A percentile compares a stretch with the other conserved stretches of the same genome.
Conservation (phyloP, 2,888 invertebrate genomes). For the Scaptomyza cyrtandrae region DNA sequence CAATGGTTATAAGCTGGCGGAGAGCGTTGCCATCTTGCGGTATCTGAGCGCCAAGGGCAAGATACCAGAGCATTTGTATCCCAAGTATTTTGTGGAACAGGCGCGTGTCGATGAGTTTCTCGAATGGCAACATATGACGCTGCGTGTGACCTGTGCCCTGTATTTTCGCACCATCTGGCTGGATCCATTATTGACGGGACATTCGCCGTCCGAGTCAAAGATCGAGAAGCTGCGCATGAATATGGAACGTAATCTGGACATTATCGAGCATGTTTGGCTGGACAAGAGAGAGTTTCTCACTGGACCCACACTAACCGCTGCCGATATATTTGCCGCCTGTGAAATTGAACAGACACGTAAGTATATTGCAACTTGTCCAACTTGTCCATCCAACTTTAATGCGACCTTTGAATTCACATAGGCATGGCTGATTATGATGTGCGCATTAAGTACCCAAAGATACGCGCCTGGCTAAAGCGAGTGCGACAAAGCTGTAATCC, state of each 20-base stretch:
- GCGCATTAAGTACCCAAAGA: constrained; percentile 86
- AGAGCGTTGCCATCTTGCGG: constrained; percentile 89
- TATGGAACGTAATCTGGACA: constrained; percentile 87
- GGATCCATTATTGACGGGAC: constrained; percentile 85
- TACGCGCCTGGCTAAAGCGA: constrained; percentile 88
- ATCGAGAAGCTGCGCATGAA: constrained; percentile 83
- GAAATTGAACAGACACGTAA: constrained; percentile 92
- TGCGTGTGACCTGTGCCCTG: constrained; percentile 86
- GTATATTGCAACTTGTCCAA: constrained; percentile 48
- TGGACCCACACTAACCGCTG: constrained; percentile 88
- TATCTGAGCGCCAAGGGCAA: constrained; percentile 81
- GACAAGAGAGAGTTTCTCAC: constrained; percentile 85
- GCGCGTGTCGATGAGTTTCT: constrained; percentile 89
- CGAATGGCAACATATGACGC: constrained; percentile 89
- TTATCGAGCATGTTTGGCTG: constrained; percentile 87
- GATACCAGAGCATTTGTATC: constrained; percentile 87
- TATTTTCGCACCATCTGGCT: constrained; percentile 86
- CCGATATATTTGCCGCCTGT: constrained; percentile 91
- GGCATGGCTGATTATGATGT: constrained; percentile 90
- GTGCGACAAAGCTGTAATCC: constrained; percentile 88
- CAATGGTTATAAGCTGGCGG: constrained; percentile 88
- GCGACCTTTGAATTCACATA: constrained; percentile 74
- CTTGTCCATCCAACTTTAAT: not conserved
- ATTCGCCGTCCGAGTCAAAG: constrained; percentile 83
- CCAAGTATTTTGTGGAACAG: constrained; percentile 86